Conservation (phyloP, 1,140 invertebrate species). For the Drosophila biarmipes region DNA sequence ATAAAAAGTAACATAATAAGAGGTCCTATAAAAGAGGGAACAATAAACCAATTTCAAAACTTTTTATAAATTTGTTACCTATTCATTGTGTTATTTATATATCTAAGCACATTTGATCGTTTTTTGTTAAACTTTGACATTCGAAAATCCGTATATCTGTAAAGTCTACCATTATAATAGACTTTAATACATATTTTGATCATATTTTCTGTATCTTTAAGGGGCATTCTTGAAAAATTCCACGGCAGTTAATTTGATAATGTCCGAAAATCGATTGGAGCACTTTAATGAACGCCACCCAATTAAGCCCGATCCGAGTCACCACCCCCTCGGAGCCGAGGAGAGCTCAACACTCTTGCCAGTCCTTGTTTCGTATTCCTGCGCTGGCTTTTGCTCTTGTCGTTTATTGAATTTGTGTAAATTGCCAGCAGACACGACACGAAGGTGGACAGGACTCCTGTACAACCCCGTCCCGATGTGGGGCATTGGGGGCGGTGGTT, state of each 20-base stretch:
- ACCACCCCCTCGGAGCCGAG: not conserved
- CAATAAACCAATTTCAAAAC: too few species aligned
- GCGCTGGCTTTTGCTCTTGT: constrained; percentile 27
- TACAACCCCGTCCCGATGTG: constrained; percentile 2
- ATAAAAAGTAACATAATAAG: not conserved
- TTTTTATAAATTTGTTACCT: too few species aligned
- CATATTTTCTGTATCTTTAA: not conserved
- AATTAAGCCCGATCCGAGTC: constrained; percentile 4
- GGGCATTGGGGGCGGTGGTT: constrained; percentile 12
- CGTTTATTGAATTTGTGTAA: constrained; percentile 79
- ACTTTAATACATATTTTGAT: not conserved
- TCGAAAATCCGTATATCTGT: too few species aligned
- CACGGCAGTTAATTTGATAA: constrained; percentile 31
- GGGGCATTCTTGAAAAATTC: constrained; percentile 1
- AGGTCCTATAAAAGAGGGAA: not conserved
- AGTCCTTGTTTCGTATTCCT: constrained; percentile 33
- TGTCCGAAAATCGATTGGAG: constrained; percentile 36
- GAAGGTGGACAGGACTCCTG: constrained; percentile 29
- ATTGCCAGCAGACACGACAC: constrained; percentile 69
- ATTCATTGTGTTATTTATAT: too few species aligned
- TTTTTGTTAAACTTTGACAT: too few species aligned
- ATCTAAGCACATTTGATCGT: too few species aligned
- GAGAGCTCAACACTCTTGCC: constrained; percentile 42
- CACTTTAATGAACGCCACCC: constrained; percentile 34
- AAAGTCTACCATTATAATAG: too few species aligned